A percentile compares a stretch with the other conserved stretches of the same genome.
Conservation (phyloP, 2,797 vertebrate species). For the Esox masquinongy region DNA sequence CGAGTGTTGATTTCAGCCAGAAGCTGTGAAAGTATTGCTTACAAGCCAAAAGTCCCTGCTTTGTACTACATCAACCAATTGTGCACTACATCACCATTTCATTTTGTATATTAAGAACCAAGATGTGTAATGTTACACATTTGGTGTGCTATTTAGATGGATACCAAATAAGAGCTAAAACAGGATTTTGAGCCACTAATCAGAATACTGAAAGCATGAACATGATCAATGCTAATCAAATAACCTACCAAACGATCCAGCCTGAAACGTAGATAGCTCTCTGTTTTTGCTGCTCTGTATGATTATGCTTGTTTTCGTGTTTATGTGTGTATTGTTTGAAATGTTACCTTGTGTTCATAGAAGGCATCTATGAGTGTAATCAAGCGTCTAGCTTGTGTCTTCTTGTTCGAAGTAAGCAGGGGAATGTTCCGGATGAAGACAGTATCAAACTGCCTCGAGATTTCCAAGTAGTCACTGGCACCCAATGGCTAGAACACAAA, state of each 20-base stretch:
- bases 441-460: constrained; percentile 89
- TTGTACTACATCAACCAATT: no score
- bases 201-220: no score
- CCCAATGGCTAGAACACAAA: constrained; percentile 84
- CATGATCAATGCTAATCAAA: not conserved
- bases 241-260: not conserved
- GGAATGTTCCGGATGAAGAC: constrained; percentile 92
- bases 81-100: no score
- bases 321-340: not conserved
- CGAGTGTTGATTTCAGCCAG: no score
- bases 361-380: constrained; percentile 94
- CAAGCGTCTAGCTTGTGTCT: constrained; percentile 90
- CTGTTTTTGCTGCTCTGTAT: not conserved
- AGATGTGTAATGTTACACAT: no score
- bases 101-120: no score
- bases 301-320: not conserved
- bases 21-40: no score
- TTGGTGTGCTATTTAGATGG: no score
- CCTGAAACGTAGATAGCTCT: not conserved
- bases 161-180: no score
- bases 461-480: constrained; percentile 95
- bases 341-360: constrained; percentile 91
- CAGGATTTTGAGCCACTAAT: no score
- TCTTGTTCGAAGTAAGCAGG: constrained; percentile 85
- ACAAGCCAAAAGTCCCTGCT: no score